Conservation (phyloP, 1,140 invertebrate genomes). For the Linepithema humile region DNA sequence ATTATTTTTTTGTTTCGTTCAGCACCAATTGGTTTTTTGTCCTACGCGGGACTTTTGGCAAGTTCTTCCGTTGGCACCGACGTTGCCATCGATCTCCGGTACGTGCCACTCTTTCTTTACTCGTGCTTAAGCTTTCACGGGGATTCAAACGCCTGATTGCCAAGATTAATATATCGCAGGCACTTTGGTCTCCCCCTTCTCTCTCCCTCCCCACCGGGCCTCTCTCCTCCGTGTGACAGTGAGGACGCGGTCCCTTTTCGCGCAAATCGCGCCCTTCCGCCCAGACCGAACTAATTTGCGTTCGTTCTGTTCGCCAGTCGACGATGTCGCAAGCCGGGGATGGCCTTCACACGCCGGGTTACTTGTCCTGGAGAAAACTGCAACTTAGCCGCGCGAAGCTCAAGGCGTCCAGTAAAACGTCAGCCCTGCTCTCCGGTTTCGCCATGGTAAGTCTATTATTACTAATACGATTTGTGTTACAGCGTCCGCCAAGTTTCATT, state of each 20-base stretch:
- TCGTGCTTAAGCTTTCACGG: slow-evolving; percentile 47
- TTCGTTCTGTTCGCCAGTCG: slow-evolving; percentile 70
- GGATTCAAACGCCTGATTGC: neutral
- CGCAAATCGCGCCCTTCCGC: neutral
- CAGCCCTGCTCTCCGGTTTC: slow-evolving; percentile 97
- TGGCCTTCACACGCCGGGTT: slow-evolving; percentile 92
- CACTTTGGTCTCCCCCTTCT: neutral
- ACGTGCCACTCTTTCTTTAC: slow-evolving; percentile 65
- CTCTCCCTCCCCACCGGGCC: neutral
- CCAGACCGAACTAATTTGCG: neutral
- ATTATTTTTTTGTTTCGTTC: slow-evolving; percentile 82
- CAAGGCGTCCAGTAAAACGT: slow-evolving; percentile 98
- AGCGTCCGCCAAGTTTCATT: too few relatives aligned
- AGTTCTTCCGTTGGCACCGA: slow-evolving; percentile 79
- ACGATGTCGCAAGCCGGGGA: slow-evolving; percentile 90
- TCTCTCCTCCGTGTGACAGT: neutral
- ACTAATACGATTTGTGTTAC: too few relatives aligned
- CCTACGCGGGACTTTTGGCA: slow-evolving; percentile 79
- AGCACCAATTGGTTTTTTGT: slow-evolving; percentile 82
- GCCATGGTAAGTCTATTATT: slow-evolving; percentile 91
- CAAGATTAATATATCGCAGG: slow-evolving; percentile 6
- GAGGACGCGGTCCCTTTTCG: neutral
- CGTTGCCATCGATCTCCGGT: slow-evolving; percentile 78
- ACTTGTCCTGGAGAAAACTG: slow-evolving; percentile 95
- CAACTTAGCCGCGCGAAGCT: slow-evolving; percentile 97